Conservation (phyloP, 2,797 vertebrate species). For the Sebastolobus alascanus region DNA sequence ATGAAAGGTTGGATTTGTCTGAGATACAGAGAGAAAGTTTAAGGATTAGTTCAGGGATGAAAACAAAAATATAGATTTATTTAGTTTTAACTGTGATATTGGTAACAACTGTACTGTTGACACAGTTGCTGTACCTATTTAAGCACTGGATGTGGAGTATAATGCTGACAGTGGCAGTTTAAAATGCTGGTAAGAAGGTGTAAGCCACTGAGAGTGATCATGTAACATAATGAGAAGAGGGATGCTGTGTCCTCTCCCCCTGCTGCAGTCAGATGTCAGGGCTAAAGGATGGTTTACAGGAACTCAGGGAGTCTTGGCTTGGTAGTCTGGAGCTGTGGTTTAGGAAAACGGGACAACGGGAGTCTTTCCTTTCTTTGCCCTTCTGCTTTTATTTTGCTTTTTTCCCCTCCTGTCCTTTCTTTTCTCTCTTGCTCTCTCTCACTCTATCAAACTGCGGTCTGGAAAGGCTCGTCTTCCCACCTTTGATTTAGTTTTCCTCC, state of each 20-base stretch:
- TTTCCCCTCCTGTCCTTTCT: background rate
- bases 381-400: constrained; percentile 66
- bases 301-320: constrained; percentile 69
- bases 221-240: constrained; percentile 46
- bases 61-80: background rate
- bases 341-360: constrained; percentile 76
- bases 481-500: constrained; percentile 63
- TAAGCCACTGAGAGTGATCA: constrained; percentile 28
- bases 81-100: background rate
- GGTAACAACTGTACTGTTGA: background rate
- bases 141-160: background rate
- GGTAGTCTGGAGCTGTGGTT: constrained; percentile 70
- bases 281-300: constrained; percentile 67
- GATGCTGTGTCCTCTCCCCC: constrained; percentile 49
- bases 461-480: constrained; percentile 49
- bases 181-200: constrained; percentile 24
- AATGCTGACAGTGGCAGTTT: constrained; percentile 34
- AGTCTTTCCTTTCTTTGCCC: constrained; percentile 69
- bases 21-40: background rate
- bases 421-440: constrained; percentile 40
- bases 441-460: constrained; percentile 63
- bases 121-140: constrained; percentile 6
- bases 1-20: background rate
- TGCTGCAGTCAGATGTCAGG: constrained; percentile 55
- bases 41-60: background rate